Evolutionary conservation across 2,888 invertebrate species (phyloP).

Genomic region (Aphodius sticticus): DNA sequence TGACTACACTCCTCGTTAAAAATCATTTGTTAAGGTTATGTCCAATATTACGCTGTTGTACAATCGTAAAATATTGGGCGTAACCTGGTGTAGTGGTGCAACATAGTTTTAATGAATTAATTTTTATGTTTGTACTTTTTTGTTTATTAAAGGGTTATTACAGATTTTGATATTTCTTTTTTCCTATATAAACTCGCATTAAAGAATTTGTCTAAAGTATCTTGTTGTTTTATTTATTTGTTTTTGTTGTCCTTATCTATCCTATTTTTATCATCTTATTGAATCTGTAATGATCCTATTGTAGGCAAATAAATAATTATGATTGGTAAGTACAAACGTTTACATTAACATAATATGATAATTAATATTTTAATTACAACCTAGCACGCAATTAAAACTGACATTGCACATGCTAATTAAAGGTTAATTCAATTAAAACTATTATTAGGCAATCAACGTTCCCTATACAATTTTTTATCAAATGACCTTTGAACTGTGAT

Average conservation of each 20-base stretch:
- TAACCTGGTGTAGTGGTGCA: not conserved
- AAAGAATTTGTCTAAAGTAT: conserved; percentile 21
- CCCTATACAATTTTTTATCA: not conserved
- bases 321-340: not conserved
- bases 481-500: not conserved
- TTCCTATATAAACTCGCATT: conserved; percentile 22
- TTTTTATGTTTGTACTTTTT: not conserved
- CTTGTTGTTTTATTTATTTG: conserved; percentile 6
- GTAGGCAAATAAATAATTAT: not conserved
- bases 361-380: not conserved
- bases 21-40: not conserved
- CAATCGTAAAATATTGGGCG: no score
- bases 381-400: not conserved
- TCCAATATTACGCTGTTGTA: not conserved
- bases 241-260: conserved; percentile 25
- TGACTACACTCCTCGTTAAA: no score
- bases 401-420: not conserved
- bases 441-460: not conserved
- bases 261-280: conserved; percentile 21
- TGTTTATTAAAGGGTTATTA: conserved; percentile 13
- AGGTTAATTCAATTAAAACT: not conserved
- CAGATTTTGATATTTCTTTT: conserved; percentile 16
- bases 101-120: not conserved
- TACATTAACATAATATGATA: not conserved
- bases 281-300: conserved; percentile 33